phyloP scores from a whole-genome alignment of 2,797 vertebrate genomes.

The Anabacerthia variegaticeps region DNA sequence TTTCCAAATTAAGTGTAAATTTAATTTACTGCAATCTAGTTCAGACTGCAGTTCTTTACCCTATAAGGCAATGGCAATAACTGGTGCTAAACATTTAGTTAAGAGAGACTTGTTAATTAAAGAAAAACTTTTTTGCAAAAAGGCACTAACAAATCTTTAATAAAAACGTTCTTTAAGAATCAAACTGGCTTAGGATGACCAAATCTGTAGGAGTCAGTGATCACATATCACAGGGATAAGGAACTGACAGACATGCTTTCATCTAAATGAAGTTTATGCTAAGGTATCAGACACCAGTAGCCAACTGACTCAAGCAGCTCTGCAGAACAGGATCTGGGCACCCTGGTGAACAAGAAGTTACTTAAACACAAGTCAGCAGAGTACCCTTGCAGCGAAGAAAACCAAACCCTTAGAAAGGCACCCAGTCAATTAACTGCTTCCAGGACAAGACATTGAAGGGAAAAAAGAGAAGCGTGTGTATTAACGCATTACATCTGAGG shows the following conservation, averaged over 20 bases:
- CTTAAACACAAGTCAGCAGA: background rate
- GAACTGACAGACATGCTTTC: background rate
- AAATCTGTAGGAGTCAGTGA: background rate
- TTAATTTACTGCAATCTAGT: background rate
- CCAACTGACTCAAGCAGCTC: background rate
- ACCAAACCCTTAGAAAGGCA: background rate
- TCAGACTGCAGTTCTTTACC: background rate
- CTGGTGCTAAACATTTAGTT: background rate
- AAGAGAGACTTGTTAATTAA: background rate
- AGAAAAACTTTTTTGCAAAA: background rate
- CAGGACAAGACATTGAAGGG: background rate
- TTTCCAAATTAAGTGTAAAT: background rate
- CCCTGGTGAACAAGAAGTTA: background rate
- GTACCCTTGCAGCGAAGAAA: background rate
- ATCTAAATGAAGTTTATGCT: background rate
- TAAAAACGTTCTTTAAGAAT: background rate
- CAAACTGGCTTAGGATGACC: background rate
- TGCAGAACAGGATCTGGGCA: background rate
- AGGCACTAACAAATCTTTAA: background rate
- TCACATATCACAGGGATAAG: background rate
- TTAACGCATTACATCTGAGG: background rate
- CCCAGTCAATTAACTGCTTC: background rate
- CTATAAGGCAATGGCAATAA: background rate
- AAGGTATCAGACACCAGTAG: background rate
- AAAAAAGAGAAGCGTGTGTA: background rate